Conservation (phyloP, 1,140 invertebrate genomes). For the Scaptomyza hsui region DNA sequence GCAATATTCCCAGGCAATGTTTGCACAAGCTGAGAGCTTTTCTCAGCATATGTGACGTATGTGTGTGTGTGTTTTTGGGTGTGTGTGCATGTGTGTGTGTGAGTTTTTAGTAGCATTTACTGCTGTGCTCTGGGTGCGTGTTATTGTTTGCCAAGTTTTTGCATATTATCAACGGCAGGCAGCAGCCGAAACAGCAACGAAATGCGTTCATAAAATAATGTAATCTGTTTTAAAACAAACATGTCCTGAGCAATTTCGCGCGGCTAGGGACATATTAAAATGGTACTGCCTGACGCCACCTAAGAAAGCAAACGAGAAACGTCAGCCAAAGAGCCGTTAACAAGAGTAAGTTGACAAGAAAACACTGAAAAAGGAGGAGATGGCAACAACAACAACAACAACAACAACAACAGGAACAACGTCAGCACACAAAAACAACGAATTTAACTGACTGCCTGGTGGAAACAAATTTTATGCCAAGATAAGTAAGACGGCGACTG, state of each 20-base stretch:
- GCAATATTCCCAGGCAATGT: slow-evolving; percentile 77
- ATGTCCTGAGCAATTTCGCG: slow-evolving; percentile 80
- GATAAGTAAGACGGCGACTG: slow-evolving; percentile 65
- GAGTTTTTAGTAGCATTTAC: slow-evolving; percentile 68
- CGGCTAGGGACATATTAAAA: slow-evolving; percentile 80
- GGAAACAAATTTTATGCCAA: slow-evolving; percentile 81
- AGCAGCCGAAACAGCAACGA: slow-evolving; percentile 44
- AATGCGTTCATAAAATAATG: slow-evolving; percentile 81
- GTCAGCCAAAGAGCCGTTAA: slow-evolving; percentile 72
- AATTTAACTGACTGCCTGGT: slow-evolving; percentile 43
- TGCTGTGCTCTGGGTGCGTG: slow-evolving; percentile 69
- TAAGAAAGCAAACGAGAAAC: slow-evolving; percentile 66
- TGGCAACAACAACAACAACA: slow-evolving; percentile 14
- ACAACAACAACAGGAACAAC: not conserved
- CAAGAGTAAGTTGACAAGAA: slow-evolving; percentile 67
- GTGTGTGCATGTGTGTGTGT: slow-evolving; percentile 16
- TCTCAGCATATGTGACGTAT: slow-evolving; percentile 18
- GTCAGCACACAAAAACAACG: not conserved
- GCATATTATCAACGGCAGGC: slow-evolving; percentile 72
- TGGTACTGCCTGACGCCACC: slow-evolving; percentile 50
- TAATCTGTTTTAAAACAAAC: slow-evolving; percentile 82
- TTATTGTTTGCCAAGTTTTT: slow-evolving; percentile 82
- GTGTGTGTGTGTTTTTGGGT: slow-evolving; percentile 4
- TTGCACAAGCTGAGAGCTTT: slow-evolving; percentile 62
- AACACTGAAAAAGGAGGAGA: slow-evolving; percentile 28